Evolutionary conservation across 2,797 vertebrate species (phyloP).

Genomic region (Neostethus bicornis): DNA sequence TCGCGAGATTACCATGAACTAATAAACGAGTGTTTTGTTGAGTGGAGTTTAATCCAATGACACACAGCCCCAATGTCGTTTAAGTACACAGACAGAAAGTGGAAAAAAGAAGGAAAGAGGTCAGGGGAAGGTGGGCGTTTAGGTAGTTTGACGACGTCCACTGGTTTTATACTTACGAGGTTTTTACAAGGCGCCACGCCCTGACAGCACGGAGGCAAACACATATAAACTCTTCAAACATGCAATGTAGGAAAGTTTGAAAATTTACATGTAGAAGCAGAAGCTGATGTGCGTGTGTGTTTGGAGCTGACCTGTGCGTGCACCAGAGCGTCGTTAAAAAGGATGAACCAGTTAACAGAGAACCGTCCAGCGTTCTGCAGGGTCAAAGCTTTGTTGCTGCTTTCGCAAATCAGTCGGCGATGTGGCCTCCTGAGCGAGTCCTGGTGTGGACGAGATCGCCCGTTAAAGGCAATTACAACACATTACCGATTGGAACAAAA

Average conservation of each 20-base stretch:
- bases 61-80: slow-evolving; percentile 38
- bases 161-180: slow-evolving; percentile 80
- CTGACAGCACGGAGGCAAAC: slow-evolving; percentile 84
- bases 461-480: too few species aligned
- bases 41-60: slow-evolving; percentile 25
- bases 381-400: slow-evolving; percentile 90
- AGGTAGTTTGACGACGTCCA: slow-evolving; percentile 30
- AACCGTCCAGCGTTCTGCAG: slow-evolving; percentile 94
- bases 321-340: slow-evolving; percentile 91
- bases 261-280: slow-evolving; percentile 6
- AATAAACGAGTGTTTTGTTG: not conserved
- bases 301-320: slow-evolving; percentile 88
- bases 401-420: slow-evolving; percentile 92
- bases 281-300: not conserved
- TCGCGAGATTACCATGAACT: not conserved
- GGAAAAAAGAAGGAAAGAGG: slow-evolving; percentile 25
- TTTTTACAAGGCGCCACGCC: slow-evolving; percentile 83
- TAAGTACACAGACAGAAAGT: slow-evolving; percentile 12
- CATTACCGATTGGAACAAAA: too few species aligned
- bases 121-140: slow-evolving; percentile 15
- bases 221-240: slow-evolving; percentile 70
- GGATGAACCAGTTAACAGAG: slow-evolving; percentile 96
- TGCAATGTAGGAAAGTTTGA: slow-evolving; percentile 37
- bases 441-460: too few species aligned
- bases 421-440: slow-evolving; percentile 90